Base-by-base conservation (phyloP, 2,113 vertebrate species). In the Lophura nycthemera region DNA sequence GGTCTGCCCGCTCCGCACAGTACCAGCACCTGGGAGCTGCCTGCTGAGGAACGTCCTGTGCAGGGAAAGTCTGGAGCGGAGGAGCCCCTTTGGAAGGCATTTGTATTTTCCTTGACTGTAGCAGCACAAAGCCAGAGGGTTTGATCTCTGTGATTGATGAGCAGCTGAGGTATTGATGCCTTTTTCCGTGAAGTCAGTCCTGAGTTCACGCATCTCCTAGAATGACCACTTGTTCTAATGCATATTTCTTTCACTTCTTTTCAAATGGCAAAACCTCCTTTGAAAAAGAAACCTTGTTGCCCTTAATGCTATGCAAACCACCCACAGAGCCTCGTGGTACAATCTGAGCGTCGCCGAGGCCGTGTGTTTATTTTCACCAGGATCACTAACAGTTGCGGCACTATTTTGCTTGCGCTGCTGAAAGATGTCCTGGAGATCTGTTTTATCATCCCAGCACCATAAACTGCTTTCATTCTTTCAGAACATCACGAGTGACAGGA, bases 381-480 rank as follows among this genome's bases (percentile, higher is more conserved):
- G 75, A 94, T 92, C 92, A 70, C 91, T 73, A 43, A 65, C 93
- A 88, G 85, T 77, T 38, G 1, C 91, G 3, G 83, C 17, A 72
- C 89, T 90, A 22, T 91, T 96, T 91, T 52, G 85, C 86, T 95
- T 69, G 73, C 0, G 0, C 88, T 61, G 93, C 90, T 94, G 88
- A 90, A 91, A 86, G 91, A 88, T 63, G 59, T 92, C 94, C 90
- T 84, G 91, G 94, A 95, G 95, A 93, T 95, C 47, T 90, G 70
- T 64, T 95, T 96, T 93, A 88, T 86, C 94, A 94, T 95, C 88
- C 69, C 10, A 81, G 48, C 54, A 12, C 83, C 73, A 78, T 43
- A 61, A 83, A 54, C 43, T 57, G 52, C 85, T 75, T 48, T 76
- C 83, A 38, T 96, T 85, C 85, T 70, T 76, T 42, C 89, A 65